Conservation (phyloP, 2,113 vertebrate genomes). For the Megaceryle torquata region DNA sequence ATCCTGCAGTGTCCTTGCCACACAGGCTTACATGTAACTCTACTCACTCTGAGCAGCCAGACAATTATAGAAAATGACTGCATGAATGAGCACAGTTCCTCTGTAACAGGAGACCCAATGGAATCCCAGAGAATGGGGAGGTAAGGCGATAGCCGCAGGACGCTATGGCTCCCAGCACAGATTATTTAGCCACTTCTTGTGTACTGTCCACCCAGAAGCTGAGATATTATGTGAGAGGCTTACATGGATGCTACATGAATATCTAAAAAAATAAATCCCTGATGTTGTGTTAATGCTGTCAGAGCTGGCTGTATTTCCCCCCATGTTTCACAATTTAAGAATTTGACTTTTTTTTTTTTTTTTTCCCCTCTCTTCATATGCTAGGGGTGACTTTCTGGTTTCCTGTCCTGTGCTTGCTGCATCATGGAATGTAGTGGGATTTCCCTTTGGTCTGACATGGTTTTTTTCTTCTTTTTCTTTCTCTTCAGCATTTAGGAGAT, state of each 20-base stretch:
- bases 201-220: neutral
- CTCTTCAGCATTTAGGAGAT: neutral
- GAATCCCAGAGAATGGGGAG: neutral
- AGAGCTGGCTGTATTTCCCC: neutral
- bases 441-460: fast-evolving
- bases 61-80: slow-evolving; percentile 8
- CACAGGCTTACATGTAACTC: neutral
- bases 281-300: fast-evolving
- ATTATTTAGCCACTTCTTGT: neutral
- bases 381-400: neutral
- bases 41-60: neutral
- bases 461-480: neutral
- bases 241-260: neutral
- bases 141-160: neutral
- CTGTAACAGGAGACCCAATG: neutral
- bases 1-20: neutral
- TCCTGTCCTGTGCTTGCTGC: neutral
- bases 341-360: neutral
- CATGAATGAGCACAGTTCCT: neutral
- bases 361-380: neutral
- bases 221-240: neutral
- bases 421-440: neutral
- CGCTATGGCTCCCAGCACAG: neutral
- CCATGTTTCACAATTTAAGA: neutral
- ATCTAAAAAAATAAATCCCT: neutral